phyloP scores from a whole-genome alignment of 1,140 invertebrate genomes.

The Steinernema feltiae region DNA sequence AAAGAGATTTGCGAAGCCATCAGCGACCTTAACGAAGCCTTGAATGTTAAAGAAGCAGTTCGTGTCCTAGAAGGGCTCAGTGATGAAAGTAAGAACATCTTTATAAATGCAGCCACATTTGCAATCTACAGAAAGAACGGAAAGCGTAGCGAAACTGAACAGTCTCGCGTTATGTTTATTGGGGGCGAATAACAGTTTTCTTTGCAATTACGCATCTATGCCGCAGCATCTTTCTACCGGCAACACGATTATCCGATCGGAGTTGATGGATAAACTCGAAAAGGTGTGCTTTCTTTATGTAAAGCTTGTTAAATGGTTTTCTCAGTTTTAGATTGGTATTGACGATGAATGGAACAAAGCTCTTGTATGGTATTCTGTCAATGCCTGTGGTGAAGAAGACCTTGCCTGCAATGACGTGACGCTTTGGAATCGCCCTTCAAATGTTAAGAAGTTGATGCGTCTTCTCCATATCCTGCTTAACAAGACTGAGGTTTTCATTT shows the following conservation, averaged over 20 bases:
- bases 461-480: conserved; percentile 30
- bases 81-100: background rate
- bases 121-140: background rate
- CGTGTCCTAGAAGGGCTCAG: background rate
- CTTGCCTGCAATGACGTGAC: conserved; percentile 27
- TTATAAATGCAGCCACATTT: background rate
- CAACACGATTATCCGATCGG: background rate
- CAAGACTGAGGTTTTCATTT: conserved; percentile 30
- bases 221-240: background rate
- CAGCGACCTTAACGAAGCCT: background rate
- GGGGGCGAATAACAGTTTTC: background rate
- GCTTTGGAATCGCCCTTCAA: conserved; percentile 25
- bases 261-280: background rate
- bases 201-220: background rate
- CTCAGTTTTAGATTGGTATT: conserved; percentile 25
- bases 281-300: background rate
- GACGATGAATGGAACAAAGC: conserved; percentile 31
- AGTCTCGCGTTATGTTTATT: background rate
- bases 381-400: conserved; percentile 34
- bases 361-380: conserved; percentile 29
- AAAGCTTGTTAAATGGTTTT: background rate
- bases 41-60: background rate
- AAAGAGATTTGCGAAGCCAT: background rate
- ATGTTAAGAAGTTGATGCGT: conserved; percentile 24
- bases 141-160: background rate